Evolutionary conservation across 2,113 vertebrate genomes (phyloP), one percentile per base, ranked within the genome.

Genomic region (Bambusicola thoracicus): DNA sequence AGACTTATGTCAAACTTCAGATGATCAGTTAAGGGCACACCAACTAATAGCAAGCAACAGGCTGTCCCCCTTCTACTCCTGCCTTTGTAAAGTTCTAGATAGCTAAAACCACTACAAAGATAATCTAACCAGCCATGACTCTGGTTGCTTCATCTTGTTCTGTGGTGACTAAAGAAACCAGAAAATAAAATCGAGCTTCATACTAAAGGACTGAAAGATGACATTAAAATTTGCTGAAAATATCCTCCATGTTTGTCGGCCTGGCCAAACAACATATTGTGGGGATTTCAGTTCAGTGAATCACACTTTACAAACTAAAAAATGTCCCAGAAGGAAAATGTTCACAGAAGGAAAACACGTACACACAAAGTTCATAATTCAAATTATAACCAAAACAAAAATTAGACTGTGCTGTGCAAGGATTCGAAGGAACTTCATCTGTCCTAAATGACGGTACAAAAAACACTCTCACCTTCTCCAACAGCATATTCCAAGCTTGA

Each of bases 391-490:
- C 76, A 56, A 77, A 69, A 20, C 55, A 74, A 77, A 81, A 73
- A 1, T 67, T 76, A 40, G 62, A 48, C 27, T 90, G 46, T 25
- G 32, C n/a, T 19, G 44, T 63, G 49, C 49, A 83, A 93, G 27
- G 49, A 43, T 30, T 8, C 17, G 7, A 66, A 56, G 30, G 69
- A 80, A 62, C 44, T 44, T 88, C 17, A 55, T 41, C 74, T 53
- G 68, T 88, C 89, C 63, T 80, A 90, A 69, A 73, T 14, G 72
- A 80, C 76, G 85, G 72, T 17, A 77, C 24, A 83, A 93, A 87
- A 94, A 13, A 0, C 36, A 48, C 67, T 80, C 85, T 80, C 88
- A 73, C n/a, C 63, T 85, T 76, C 67, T 65, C 44, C 89, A 88
- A 65, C 67, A 95, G 22, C 30, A 70, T 5, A 90, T 62, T 80